Base-by-base conservation (phyloP, 2,797 vertebrate genomes). In the Chrysocyon brachyurus region DNA sequence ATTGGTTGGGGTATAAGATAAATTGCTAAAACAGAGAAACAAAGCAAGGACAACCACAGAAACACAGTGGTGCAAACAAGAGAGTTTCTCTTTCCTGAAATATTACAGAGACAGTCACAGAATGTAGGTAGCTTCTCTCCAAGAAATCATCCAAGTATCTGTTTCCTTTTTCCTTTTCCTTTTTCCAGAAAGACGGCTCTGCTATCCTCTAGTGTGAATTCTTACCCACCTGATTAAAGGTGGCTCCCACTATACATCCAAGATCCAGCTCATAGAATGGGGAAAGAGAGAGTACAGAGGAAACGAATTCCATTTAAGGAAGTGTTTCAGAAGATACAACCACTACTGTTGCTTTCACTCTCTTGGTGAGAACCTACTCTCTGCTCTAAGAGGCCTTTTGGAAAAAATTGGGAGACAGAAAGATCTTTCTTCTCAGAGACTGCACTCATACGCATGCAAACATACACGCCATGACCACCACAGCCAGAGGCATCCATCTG, bases 71-170 rank as follows among this genome's bases (percentile, higher is more conserved):
- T 28, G 26, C 6, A 52, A 72, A 63, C 26, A 28, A 84, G 85
- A 16, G 24, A 68, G 33, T 84, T 87, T 78, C 15, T 70, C 46
- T 70, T 88, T 88, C 26, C 57, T n/a, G 54, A 87, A 82, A 40
- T 83, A 77, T 15, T 28, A 64, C 56, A 79, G 56, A 70, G 17
- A 28, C 33, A 49, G 52, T 19, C 31, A 21, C 3, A 1, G 12
- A 31, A 7, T 49, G 4, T 26, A 70, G 21, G 56, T n/a, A 63
- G 24, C 40, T 84, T 14, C n/a, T 75, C 31, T 64, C 22, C 15
- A 28, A 54, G 31, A 79, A 72, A 36, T n/a, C 22, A 16, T 22
- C 40, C 15, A 15, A 57, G 56, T 4, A 24, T 49, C 61, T 8
- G 36, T 21, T 17, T 46, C 16, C 46, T 40, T 64, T 57, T n/a